Evolutionary conservation across 1,140 invertebrate species (phyloP), one percentile per base, ranked within the genome.

Genomic region (Paracyclopina nana): DNA sequence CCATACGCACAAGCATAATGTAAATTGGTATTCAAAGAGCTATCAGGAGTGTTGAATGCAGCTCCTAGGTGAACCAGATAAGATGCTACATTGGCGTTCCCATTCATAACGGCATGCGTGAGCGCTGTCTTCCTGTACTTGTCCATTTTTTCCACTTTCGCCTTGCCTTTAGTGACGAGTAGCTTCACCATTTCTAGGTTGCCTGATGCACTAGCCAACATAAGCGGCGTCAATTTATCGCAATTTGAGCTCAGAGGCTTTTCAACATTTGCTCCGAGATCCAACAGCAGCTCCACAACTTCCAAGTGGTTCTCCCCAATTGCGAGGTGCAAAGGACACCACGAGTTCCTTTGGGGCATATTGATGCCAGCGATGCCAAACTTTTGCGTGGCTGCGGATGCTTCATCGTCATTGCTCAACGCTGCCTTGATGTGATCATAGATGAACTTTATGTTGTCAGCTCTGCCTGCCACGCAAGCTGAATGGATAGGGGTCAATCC

Each of bases 1-100:
- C 71, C 71, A 62, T 72, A 73, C 0, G 70, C 71, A 53, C 63
- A 62, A 2, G 70, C 70, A 58, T 72, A 73, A 56, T 72, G 71
- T 2, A 71, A 58, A 2, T 67, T 54, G 6, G 67, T 61, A 53
- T 73, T 73, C 6, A 68, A 68, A 26, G 68, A 71, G 16, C 62
- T 63, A 53, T 73, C 71, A 4, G 55, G 58, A 9, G 56, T 55
- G 44, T 66, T 61, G 4, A 69, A 60, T 57, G 70, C 65, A 4
- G 66, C 63, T 16, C 71, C 71, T 18, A 67, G 56, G 16, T 62
- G 56, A 4, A 73, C 58, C 12, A 73, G 55, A 57, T 65, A 69
- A 0, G 68, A 70, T 0, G 65, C 64, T 40, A 71, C 59, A 53
- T 68, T 63, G 4, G 66, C 58, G 53, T 70, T 66, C 8, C 70